Base-by-base conservation (phyloP, 2,113 vertebrate genomes). In the Malurus alboscapulatus region DNA sequence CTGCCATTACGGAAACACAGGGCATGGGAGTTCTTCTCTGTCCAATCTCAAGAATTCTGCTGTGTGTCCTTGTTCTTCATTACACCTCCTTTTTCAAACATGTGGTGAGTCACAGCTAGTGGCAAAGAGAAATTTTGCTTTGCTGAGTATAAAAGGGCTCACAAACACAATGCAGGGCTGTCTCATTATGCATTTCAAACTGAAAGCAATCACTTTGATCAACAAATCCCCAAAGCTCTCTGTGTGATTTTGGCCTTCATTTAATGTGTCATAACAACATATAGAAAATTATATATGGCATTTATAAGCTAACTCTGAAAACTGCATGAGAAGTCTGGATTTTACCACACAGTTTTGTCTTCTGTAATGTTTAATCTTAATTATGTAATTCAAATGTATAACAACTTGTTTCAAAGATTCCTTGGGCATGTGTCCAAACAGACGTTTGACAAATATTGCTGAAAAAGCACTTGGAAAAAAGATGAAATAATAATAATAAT, bases 181-280 rank as follows among this genome's bases (percentile, higher is more conserved):
- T 82, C 67, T 89, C 73, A 59, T 81, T 88, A 67, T 76, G 38
- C 45, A 87, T 91, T 91, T 92, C 77, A 90, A 77, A 84, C 66
- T 84, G 47, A 65, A 89, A 91, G 61, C 5, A 90, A 88, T 55
- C 76, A 50, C 67, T 95, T 94, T 94, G 84, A 96, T 92, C 82
- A 88, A 81, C 36, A 59, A 88, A 88, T 53, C 18, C 24, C 75
- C 57, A 57, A 73, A 95, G 72, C 30, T 84, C 44, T 50, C 36
- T 68, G 29, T 81, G 78, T 90, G 86, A 84, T 68, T 88, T 79
- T 90, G 54, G 54, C 58, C 79, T 92, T 88, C 44, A 29, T 12
- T 92, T 88, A 54, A 75, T 54, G 27, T 92, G 68, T 79, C 50
- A 75, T n/a, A 88, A 54, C 53, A 92, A 50, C 36, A 74, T 14